phyloP scores from a whole-genome alignment of 2,113 vertebrate genomes.

The Jacana jacana region DNA sequence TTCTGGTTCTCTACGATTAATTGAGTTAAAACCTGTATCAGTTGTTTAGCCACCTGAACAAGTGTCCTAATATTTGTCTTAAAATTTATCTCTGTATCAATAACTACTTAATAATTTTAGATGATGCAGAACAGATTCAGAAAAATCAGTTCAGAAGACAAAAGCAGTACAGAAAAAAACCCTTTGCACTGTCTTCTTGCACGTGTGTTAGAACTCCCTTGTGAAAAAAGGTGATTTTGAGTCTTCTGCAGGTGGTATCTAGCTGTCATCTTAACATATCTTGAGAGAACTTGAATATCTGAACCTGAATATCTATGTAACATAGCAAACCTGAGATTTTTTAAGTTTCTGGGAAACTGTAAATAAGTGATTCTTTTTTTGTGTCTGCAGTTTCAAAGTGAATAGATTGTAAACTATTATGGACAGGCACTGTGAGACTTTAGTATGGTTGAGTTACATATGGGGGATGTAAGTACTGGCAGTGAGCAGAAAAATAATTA shows the following conservation, averaged over 20 bases:
- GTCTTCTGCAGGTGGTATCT: background rate
- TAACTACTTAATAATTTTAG: background rate
- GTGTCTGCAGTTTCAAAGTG: background rate
- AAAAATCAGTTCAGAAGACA: background rate
- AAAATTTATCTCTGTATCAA: background rate
- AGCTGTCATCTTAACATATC: background rate
- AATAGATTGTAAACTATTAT: background rate
- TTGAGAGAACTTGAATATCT: background rate
- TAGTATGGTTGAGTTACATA: background rate
- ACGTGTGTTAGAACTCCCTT: background rate
- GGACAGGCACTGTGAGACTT: background rate
- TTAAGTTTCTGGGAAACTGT: background rate
- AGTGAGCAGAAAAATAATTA: background rate
- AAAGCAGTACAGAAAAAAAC: background rate
- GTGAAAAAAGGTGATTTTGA: background rate
- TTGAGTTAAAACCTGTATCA: background rate
- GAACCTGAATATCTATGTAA: background rate
- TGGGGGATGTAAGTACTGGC: background rate
- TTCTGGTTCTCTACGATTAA: background rate
- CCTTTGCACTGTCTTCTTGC: background rate
- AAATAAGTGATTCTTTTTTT: background rate
- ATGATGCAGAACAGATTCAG: background rate
- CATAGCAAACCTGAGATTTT: background rate
- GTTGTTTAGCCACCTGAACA: background rate
- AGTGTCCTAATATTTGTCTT: background rate